Evolutionary conservation across 2,888 invertebrate genomes (phyloP).

Genomic region (Lasioglossum vierecki): DNA sequence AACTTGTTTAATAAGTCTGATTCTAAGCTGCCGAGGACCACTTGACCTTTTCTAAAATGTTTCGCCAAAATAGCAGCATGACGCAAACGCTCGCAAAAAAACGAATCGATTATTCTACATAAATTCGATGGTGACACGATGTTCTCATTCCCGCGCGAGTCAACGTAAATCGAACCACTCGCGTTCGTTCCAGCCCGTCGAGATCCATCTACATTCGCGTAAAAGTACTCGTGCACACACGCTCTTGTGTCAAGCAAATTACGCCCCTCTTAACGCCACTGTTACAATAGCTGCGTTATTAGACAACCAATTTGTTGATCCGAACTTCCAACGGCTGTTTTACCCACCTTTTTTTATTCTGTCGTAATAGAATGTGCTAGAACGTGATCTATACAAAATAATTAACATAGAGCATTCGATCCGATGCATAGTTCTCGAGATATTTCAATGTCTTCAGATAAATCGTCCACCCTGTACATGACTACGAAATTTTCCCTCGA

Average conservation of each 20-base stretch:
- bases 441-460: too few relatives aligned
- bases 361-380: neutral
- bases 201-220: neutral
- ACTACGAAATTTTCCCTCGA: neutral
- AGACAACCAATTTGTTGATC: conserved; percentile 1
- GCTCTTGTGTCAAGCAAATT: neutral
- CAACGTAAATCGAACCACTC: conserved; percentile 15
- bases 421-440: too few relatives aligned
- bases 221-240: neutral
- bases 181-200: neutral
- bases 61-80: conserved; percentile 49
- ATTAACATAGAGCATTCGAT: neutral
- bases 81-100: conserved; percentile 33
- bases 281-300: conserved; percentile 4
- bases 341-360: neutral
- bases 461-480: neutral
- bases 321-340: neutral
- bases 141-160: neutral
- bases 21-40: conserved; percentile 9
- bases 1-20: neutral
- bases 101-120: conserved; percentile 46
- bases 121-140: conserved; percentile 8
- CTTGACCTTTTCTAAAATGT: conserved; percentile 57
- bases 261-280: neutral
- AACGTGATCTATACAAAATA: neutral